Evolutionary conservation across 2,888 invertebrate species (phyloP).

Genomic region (Drosophila picticornis): DNA sequence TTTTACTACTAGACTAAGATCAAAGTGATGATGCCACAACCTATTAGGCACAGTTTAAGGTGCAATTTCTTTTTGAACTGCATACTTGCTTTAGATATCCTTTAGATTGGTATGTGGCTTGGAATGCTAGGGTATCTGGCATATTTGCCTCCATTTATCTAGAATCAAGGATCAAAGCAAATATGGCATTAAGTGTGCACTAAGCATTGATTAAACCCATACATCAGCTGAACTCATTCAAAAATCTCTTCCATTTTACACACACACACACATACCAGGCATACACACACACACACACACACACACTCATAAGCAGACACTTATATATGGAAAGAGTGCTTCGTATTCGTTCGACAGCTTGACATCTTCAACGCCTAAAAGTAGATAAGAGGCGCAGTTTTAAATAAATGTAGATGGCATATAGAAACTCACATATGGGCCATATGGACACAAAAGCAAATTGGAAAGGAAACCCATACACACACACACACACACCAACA

Average conservation of each 20-base stretch:
- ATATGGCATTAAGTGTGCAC: background rate
- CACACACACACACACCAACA: background rate
- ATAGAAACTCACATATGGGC: slow-evolving; percentile 23
- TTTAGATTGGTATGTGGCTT: background rate
- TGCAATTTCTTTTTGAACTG: background rate
- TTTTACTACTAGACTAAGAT: background rate
- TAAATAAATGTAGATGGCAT: slow-evolving; percentile 43
- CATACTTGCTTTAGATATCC: background rate
- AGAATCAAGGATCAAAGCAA: background rate
- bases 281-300: background rate
- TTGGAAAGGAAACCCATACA: slow-evolving; percentile 41
- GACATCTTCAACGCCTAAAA: slow-evolving; percentile 49
- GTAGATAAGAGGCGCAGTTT: slow-evolving; percentile 42
- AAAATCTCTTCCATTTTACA: background rate
- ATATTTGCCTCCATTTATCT: background rate
- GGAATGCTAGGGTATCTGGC: background rate
- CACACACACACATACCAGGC: background rate
- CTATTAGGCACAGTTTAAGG: background rate
- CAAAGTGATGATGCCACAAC: background rate
- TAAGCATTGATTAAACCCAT: background rate
- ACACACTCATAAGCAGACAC: background rate
- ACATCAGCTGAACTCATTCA: background rate
- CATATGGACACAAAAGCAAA: slow-evolving; percentile 29
- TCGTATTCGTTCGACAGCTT: slow-evolving; percentile 30
- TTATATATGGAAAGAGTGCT: slow-evolving; percentile 9